These are phyloP conservation scores for Lepidurus packardi DNA, from an alignment of 1,140 invertebrate species.

Conservation along the genomic window DNA sequence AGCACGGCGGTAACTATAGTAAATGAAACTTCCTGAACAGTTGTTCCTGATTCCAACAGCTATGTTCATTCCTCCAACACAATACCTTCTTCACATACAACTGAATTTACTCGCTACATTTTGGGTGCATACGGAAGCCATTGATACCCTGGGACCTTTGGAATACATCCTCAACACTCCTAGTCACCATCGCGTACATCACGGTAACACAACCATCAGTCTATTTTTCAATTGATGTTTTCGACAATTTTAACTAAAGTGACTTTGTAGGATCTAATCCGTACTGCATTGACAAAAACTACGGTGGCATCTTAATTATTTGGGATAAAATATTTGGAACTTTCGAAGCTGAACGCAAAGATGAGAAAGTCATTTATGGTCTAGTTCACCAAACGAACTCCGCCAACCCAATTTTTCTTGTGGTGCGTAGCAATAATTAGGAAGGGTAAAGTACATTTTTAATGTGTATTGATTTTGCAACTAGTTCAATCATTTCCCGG, in stretches of 20 bases:
- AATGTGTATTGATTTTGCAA: neutral
- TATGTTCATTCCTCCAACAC: constrained; percentile 47
- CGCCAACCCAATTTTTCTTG: constrained; percentile 73
- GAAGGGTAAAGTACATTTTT: neutral
- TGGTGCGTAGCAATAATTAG: constrained; percentile 52
- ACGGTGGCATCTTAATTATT: constrained; percentile 76
- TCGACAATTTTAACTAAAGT: neutral
- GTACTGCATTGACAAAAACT: constrained; percentile 82
- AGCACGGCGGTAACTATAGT: neutral
- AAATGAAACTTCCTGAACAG: constrained; percentile 39
- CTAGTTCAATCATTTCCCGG: neutral
- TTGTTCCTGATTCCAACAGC: constrained; percentile 49
- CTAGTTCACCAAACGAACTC: constrained; percentile 61
- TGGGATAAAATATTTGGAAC: constrained; percentile 84
- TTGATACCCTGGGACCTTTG: constrained; percentile 50
- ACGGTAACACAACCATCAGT: constrained; percentile 49
- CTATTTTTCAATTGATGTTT: neutral
- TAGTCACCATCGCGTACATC: constrained; percentile 57
- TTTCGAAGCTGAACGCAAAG: constrained; percentile 61
- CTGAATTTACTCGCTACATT: constrained; percentile 51
- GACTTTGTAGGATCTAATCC: constrained; percentile 61
- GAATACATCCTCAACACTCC: constrained; percentile 56
- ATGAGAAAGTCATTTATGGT: constrained; percentile 70
- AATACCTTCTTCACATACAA: constrained; percentile 47
- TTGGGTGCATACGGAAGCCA: constrained; percentile 51